phyloP scores from a whole-genome alignment of 2,797 vertebrate species.

The Alcedo atthis region DNA sequence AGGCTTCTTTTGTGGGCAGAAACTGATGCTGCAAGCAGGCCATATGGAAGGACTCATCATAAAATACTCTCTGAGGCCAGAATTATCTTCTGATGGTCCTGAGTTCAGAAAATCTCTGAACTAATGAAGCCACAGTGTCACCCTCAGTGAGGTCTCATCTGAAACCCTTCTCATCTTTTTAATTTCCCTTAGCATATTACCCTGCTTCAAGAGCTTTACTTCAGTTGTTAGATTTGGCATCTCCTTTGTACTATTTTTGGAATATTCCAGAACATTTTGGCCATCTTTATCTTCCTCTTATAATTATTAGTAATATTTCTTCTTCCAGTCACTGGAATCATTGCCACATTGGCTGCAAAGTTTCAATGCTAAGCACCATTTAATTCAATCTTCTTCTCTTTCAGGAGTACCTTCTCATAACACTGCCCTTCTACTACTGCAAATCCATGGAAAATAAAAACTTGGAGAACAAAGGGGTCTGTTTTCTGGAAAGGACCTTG shows the following conservation, averaged over 20 bases:
- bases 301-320: slow-evolving; percentile 28
- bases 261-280: not conserved
- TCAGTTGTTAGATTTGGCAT: not conserved
- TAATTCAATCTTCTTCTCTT: not conserved
- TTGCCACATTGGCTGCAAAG: not conserved
- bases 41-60: not conserved
- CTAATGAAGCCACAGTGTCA: not conserved
- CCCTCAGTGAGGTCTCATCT: accelerated
- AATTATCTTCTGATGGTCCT: not conserved
- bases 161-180: not conserved
- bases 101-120: not conserved
- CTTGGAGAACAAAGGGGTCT: not conserved
- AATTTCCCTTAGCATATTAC: not conserved
- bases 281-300: not conserved
- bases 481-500: not conserved
- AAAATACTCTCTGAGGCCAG: not conserved
- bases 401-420: not conserved
- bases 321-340: not conserved
- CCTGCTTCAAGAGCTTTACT: not conserved
- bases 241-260: not conserved
- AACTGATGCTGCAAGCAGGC: not conserved
- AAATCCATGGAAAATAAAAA: not conserved
- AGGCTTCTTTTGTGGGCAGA: not conserved
- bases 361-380: accelerated
- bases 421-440: not conserved